Conservation (phyloP, 35 echinoderm and acorn worm species). For the Stichopus chloronotus region DNA sequence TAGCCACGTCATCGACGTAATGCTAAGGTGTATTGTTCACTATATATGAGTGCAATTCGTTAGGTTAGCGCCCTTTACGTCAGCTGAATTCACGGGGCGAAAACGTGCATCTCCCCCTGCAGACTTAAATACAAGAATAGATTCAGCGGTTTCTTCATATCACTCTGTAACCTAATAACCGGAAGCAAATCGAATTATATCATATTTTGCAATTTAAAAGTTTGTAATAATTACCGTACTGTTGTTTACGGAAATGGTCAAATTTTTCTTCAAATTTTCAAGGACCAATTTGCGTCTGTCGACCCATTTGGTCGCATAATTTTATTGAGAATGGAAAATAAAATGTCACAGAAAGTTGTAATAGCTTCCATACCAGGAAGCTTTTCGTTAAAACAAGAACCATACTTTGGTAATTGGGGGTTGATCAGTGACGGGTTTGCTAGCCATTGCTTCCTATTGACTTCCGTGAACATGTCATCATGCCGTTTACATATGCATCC, state of each 20-base stretch:
- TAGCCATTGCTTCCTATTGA: not conserved
- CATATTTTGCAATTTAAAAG: not conserved
- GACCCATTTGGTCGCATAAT: not conserved
- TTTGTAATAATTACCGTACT: not conserved
- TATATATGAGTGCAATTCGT: no score
- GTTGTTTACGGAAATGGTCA: not conserved
- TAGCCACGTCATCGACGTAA: no score
- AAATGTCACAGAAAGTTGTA: not conserved
- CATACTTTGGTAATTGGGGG: constrained; percentile 8
- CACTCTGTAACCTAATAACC: not conserved
- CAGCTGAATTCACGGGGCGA: no score
- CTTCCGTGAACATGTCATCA: constrained; percentile 27
- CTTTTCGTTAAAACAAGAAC: not conserved
- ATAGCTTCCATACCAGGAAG: constrained; percentile 18
- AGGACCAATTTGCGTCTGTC: not conserved
- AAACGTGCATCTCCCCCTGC: no score
- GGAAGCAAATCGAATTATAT: not conserved
- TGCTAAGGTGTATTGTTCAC: no score
- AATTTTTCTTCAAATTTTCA: not conserved
- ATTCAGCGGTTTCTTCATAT: no score
- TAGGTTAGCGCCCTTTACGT: no score
- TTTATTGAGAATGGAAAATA: not conserved
- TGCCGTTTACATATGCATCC: constrained; percentile 32
- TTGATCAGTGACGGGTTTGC: not conserved
- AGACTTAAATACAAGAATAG: no score